These are phyloP conservation scores for Neoseiulus cucumeris DNA, from an alignment of 1,140 invertebrate genomes.

Conservation along the genomic window DNA sequence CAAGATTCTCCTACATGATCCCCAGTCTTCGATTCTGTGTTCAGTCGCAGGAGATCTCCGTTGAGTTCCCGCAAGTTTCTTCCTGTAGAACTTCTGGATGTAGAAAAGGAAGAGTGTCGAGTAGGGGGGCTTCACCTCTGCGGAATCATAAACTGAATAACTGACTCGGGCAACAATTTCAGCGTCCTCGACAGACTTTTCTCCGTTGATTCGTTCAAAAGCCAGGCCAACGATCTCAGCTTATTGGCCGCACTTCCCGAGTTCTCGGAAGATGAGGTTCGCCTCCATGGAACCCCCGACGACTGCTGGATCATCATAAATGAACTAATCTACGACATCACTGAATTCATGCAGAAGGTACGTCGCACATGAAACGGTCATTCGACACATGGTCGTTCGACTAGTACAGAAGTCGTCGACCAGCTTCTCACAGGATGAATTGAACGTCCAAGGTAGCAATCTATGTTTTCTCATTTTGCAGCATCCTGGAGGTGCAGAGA, in stretches of 20 bases:
- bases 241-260: not conserved
- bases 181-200: too few species aligned
- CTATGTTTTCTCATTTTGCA: not conserved
- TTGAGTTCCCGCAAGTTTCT: too few species aligned
- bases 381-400: not conserved
- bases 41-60: too few species aligned
- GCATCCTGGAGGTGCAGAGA: not conserved
- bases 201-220: too few species aligned
- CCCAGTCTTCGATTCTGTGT: too few species aligned
- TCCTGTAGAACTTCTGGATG: too few species aligned
- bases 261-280: not conserved
- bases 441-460: not conserved
- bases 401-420: not conserved
- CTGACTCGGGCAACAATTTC: too few species aligned
- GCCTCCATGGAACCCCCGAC: not conserved
- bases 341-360: not conserved
- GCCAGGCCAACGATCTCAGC: not conserved
- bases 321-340: not conserved
- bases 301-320: slow-evolving; percentile 4
- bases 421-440: not conserved
- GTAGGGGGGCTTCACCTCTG: too few species aligned
- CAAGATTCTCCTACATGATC: too few species aligned
- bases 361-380: too few species aligned
- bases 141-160: too few species aligned
- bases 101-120: too few species aligned